A percentile compares a stretch with the other conserved stretches of the same genome.
Evolutionary conservation across 2,888 invertebrate genomes (phyloP).

Genomic region (Drosophila prolongata): DNA sequence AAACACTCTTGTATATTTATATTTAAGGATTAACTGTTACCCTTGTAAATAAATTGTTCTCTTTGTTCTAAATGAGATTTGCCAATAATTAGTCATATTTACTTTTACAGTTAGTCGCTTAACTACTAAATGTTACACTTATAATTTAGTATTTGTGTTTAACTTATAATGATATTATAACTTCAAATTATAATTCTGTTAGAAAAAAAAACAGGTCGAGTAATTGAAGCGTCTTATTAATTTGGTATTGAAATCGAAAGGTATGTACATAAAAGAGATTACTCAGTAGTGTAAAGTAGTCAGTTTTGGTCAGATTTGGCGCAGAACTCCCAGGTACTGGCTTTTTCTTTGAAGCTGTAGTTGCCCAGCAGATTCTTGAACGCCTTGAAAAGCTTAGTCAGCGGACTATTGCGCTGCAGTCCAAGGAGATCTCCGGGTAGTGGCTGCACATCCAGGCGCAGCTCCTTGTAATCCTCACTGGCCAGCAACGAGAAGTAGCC

Average conservation of each 20-base stretch:
- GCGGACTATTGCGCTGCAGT: slow-evolving; percentile 71
- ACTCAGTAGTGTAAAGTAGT: background rate
- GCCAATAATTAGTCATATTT: slow-evolving; percentile 4
- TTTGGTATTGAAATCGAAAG: background rate
- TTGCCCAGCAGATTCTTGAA: slow-evolving; percentile 72
- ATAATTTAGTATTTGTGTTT: slow-evolving; percentile 28
- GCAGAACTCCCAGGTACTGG: slow-evolving; percentile 34
- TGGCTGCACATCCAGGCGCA: slow-evolving; percentile 62
- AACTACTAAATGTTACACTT: slow-evolving; percentile 2
- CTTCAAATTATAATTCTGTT: slow-evolving; percentile 1
- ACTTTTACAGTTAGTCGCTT: slow-evolving; percentile 6
- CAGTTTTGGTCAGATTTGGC: slow-evolving; percentile 4
- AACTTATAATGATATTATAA: slow-evolving; percentile 4
- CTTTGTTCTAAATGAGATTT: slow-evolving; percentile 6
- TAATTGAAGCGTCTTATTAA: background rate
- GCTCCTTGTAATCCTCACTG: slow-evolving; percentile 50
- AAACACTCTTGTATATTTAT: background rate
- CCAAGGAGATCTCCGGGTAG: slow-evolving; percentile 34
- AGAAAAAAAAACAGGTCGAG: background rate
- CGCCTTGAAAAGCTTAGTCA: slow-evolving; percentile 77
- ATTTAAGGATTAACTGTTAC: background rate
- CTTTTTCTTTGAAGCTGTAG: slow-evolving; percentile 73
- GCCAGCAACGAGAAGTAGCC: slow-evolving; percentile 64
- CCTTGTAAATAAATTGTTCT: slow-evolving; percentile 19
- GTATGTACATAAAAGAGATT: background rate